These are phyloP conservation scores for Amazona vittata DNA, from an alignment of 2,113 vertebrate genomes.

Conservation along the genomic window DNA sequence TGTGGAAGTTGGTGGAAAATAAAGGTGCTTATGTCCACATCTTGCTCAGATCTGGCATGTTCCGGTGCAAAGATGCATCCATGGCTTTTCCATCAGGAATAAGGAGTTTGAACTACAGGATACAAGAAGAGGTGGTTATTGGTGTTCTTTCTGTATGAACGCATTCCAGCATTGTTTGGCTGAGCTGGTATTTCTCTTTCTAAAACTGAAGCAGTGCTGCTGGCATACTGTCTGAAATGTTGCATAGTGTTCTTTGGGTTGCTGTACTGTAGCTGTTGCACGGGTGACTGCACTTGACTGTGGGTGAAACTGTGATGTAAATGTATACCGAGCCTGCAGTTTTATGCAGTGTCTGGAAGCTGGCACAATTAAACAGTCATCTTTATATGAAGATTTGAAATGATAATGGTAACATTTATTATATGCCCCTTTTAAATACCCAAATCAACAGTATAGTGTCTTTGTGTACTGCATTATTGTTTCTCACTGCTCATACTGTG, in stretches of 20 bases:
- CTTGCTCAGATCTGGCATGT: neutral
- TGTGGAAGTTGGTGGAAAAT: neutral
- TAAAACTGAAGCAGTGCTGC: neutral
- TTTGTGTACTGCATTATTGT: fast-evolving
- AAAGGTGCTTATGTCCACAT: fast-evolving
- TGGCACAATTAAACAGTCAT: neutral
- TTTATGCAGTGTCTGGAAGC: neutral
- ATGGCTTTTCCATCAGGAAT: neutral
- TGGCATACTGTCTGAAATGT: neutral
- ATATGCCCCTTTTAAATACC: neutral
- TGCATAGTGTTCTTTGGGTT: neutral
- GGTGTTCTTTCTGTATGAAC: neutral
- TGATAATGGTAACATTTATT: neutral
- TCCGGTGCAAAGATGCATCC: neutral
- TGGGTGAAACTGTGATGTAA: neutral
- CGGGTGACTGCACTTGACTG: neutral
- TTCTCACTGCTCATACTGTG: neutral
- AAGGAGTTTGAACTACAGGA: neutral
- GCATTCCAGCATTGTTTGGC: neutral
- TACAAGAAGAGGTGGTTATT: neutral
- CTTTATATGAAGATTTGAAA: neutral
- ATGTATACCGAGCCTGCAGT: neutral
- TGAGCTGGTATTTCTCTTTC: neutral
- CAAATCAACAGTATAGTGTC: neutral
- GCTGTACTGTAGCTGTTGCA: neutral